Evolutionary conservation across 2,797 vertebrate species (phyloP).

Genomic region (Hemitrygon akajei): DNA sequence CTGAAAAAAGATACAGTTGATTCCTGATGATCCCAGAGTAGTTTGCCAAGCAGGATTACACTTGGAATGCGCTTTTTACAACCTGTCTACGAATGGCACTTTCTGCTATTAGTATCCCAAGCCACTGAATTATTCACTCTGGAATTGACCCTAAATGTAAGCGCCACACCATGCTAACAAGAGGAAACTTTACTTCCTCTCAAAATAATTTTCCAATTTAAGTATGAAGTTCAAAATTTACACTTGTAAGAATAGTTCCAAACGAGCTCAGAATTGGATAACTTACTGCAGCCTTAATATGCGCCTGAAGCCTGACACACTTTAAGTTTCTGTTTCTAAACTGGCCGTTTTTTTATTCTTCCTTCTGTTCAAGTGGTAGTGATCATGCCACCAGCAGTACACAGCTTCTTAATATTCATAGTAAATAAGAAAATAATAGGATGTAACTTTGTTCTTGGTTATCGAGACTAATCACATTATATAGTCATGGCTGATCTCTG

Average conservation of each 20-base stretch:
- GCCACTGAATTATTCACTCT: background rate
- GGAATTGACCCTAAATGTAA: background rate
- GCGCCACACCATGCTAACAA: background rate
- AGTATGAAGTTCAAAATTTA: too few species aligned
- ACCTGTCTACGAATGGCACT: background rate
- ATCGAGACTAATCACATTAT: too few species aligned
- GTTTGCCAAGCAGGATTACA: constrained; percentile 1
- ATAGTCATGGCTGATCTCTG: too few species aligned
- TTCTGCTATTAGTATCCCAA: background rate
- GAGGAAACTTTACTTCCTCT: background rate
- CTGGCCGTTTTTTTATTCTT: too few species aligned
- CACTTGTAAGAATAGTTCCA: background rate
- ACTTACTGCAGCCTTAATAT: too few species aligned
- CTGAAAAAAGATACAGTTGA: constrained; percentile 34
- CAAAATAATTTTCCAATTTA: background rate
- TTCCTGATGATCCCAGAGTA: background rate
- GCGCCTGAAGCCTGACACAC: too few species aligned
- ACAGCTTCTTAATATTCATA: background rate
- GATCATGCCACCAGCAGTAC: too few species aligned
- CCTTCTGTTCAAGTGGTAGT: too few species aligned
- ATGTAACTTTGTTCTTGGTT: too few species aligned
- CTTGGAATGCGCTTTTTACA: background rate
- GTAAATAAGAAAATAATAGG: background rate
- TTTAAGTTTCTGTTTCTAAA: too few species aligned
- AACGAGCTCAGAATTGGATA: background rate